Percentiles rank a stretch among this genome's conserved stretches.
Evolutionary conservation across 1,140 invertebrate species (phyloP).

Genomic region (Drosophila bocqueti): DNA sequence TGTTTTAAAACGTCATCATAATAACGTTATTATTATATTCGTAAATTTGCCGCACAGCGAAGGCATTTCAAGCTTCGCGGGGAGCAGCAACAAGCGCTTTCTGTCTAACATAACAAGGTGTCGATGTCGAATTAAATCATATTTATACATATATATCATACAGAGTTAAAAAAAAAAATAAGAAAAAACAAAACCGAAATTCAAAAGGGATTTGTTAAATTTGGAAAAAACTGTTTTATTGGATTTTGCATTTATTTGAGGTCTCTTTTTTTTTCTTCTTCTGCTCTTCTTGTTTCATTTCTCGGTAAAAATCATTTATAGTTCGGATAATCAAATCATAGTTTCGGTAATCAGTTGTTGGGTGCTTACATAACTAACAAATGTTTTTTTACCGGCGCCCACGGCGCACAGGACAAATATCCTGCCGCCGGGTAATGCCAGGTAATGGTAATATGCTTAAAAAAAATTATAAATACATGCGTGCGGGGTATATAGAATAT

Average conservation of each 20-base stretch:
- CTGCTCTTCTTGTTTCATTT: constrained; percentile 10
- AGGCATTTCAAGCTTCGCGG: constrained; percentile 68
- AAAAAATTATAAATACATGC: constrained; percentile 76
- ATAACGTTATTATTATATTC: constrained; percentile 9
- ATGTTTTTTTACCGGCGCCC: constrained; percentile 34
- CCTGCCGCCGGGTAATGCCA: neutral
- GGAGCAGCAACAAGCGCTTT: constrained; percentile 30
- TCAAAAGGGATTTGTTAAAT: constrained; percentile 10
- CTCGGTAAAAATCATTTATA: constrained; percentile 30
- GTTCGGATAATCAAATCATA: constrained; percentile 29
- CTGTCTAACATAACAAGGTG: constrained; percentile 28
- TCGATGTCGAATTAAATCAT: constrained; percentile 29
- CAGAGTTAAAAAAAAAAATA: constrained; percentile 37
- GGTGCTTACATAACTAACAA: constrained; percentile 63
- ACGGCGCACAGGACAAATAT: constrained; percentile 1
- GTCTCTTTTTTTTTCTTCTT: neutral
- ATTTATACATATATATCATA: constrained; percentile 52
- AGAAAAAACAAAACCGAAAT: constrained; percentile 3
- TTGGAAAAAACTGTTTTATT: constrained; percentile 27
- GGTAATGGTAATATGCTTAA: constrained; percentile 34
- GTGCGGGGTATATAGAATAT: constrained; percentile 47
- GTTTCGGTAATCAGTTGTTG: constrained; percentile 50
- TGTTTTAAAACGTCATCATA: neutral
- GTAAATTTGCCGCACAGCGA: constrained; percentile 32
- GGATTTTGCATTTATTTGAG: constrained; percentile 30